Evolutionary conservation across 2,113 vertebrate genomes (phyloP).

Genomic region (Platysternon megacephalum): DNA sequence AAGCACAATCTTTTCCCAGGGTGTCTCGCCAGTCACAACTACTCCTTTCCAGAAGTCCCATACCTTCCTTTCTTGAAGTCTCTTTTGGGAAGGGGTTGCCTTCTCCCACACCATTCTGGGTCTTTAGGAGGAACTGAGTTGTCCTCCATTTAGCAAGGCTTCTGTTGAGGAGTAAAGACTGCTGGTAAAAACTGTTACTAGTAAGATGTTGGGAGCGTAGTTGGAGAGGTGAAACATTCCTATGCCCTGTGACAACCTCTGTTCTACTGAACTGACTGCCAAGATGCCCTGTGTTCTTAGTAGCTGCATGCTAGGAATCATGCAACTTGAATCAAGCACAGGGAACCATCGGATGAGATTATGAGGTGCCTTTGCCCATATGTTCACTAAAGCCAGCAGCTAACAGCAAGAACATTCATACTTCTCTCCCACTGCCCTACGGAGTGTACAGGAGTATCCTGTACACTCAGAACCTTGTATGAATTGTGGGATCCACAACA

Average conservation of each 20-base stretch:
- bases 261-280: neutral
- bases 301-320: neutral
- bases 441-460: neutral
- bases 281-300: neutral
- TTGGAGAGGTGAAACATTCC: neutral
- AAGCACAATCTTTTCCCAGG: neutral
- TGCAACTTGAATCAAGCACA: neutral
- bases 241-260: neutral
- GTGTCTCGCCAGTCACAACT: neutral
- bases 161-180: neutral
- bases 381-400: neutral
- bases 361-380: neutral
- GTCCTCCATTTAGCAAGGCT: neutral
- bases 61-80: neutral
- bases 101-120: neutral
- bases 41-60: neutral
- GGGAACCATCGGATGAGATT: neutral
- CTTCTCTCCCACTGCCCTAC: neutral
- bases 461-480: neutral
- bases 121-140: neutral
- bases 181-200: neutral
- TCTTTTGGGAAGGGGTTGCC: fast-evolving
- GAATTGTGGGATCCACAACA: neutral
- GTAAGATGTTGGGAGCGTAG: neutral
- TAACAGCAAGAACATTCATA: neutral